phyloP scores from a whole-genome alignment of 2,797 vertebrate genomes.

The Taeniopygia guttata region DNA sequence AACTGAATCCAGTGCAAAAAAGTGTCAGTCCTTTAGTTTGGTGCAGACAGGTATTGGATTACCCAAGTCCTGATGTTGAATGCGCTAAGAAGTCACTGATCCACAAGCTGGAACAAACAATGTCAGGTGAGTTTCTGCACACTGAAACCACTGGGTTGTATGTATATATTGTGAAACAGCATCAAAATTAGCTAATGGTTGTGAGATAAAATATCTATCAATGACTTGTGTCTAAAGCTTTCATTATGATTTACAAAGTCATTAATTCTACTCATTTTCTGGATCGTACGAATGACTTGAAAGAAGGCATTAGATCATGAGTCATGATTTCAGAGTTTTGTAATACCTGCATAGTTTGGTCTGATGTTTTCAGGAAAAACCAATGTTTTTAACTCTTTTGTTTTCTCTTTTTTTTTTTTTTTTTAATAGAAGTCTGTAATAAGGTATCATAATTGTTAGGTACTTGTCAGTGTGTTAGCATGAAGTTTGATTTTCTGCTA shows the following conservation, averaged over 20 bases:
- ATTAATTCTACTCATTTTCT: not conserved
- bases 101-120: conserved; percentile 94
- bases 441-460: not conserved
- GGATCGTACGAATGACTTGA: not conserved
- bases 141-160: not conserved
- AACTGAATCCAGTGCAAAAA: conserved; percentile 88
- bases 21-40: conserved; percentile 90
- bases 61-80: conserved; percentile 96
- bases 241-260: not conserved
- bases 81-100: conserved; percentile 96
- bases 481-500: not conserved
- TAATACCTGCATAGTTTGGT: not conserved
- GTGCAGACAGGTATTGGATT: conserved; percentile 95
- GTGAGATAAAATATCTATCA: not conserved
- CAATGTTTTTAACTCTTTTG: not conserved
- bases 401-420: not conserved
- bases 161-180: not conserved
- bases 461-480: not conserved
- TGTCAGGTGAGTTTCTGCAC: conserved; percentile 85
- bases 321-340: not conserved
- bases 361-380: not conserved
- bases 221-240: not conserved
- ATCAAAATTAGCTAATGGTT: not conserved
- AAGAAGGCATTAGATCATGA: not conserved
- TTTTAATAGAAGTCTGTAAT: not conserved